These are phyloP conservation scores for Epicauta chinensis DNA, from an alignment of 1,140 invertebrate genomes.

Conservation along the genomic window DNA sequence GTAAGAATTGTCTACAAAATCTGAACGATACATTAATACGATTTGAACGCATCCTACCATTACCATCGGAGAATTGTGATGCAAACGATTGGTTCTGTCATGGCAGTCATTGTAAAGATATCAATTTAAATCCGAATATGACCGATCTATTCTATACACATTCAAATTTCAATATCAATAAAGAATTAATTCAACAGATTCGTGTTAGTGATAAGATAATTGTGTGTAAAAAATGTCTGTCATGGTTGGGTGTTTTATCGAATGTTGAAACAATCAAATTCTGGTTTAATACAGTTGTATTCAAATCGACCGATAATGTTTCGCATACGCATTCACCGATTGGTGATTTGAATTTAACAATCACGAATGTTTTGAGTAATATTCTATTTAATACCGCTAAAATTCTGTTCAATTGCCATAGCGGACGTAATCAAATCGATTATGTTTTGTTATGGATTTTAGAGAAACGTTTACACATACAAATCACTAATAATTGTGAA, in stretches of 20 bases:
- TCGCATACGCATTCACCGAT: constrained; percentile 38
- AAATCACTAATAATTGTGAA: constrained; percentile 27
- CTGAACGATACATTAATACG: constrained; percentile 35
- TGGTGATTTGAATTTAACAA: constrained; percentile 48
- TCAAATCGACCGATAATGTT: constrained; percentile 30
- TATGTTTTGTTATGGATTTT: constrained; percentile 50
- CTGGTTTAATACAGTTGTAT: constrained; percentile 36
- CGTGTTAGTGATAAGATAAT: constrained; percentile 42
- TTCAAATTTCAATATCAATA: constrained; percentile 47
- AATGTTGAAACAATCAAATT: constrained; percentile 27
- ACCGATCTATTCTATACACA: constrained; percentile 47
- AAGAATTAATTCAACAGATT: constrained; percentile 42
- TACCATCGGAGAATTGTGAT: constrained; percentile 49
- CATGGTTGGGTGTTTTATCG: constrained; percentile 44
- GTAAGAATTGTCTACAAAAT: constrained; percentile 47
- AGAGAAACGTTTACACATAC: constrained; percentile 49
- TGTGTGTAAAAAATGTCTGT: constrained; percentile 49
- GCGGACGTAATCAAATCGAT: constrained; percentile 29
- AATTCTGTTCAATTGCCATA: constrained; percentile 33
- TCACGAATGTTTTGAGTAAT: constrained; percentile 41
- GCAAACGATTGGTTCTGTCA: constrained; percentile 54
- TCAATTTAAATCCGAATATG: constrained; percentile 41
- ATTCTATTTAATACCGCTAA: constrained; percentile 46
- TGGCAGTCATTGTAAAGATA: constrained; percentile 31
- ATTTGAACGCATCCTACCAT: constrained; percentile 49